Evolutionary conservation across 2,797 vertebrate species (phyloP).

Genomic region (Sebastes diaconus): DNA sequence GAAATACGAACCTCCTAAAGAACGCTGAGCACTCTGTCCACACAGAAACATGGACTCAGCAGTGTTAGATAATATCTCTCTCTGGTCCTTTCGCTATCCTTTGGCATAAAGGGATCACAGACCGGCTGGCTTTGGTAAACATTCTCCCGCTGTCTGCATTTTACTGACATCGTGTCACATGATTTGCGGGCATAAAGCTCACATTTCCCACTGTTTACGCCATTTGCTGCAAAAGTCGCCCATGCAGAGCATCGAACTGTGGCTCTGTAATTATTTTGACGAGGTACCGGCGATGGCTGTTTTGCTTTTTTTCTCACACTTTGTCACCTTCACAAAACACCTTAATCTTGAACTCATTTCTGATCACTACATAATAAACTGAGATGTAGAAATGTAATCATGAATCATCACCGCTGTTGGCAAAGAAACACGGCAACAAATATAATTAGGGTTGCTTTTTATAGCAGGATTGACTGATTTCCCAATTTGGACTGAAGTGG

Average conservation of each 20-base stretch:
- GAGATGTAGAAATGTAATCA: constrained; percentile 4
- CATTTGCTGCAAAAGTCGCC: constrained; percentile 1
- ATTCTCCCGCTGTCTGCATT: constrained; percentile 45
- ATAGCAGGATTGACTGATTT: constrained; percentile 6
- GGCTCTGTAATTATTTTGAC: constrained; percentile 13
- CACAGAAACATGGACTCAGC: constrained; percentile 46
- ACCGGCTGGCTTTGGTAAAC: constrained; percentile 33
- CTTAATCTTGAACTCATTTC: neutral
- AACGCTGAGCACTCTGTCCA: constrained; percentile 41
- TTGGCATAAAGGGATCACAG: constrained; percentile 28
- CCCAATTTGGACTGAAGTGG: neutral
- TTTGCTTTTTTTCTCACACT: neutral
- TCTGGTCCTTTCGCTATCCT: constrained; percentile 22
- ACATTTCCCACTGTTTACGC: neutral
- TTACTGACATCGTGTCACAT: constrained; percentile 40
- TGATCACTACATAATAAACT: neutral
- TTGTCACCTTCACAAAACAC: neutral
- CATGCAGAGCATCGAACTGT: neutral
- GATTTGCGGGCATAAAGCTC: constrained; percentile 10
- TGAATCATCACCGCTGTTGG: neutral
- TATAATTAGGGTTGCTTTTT: constrained; percentile 8
- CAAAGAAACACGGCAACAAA: neutral
- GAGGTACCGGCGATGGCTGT: constrained; percentile 6
- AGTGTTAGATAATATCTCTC: constrained; percentile 41
- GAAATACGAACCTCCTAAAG: constrained; percentile 55